These are phyloP conservation scores for Sialia sialis DNA, from an alignment of 2,113 vertebrate genomes.

Conservation along the genomic window DNA sequence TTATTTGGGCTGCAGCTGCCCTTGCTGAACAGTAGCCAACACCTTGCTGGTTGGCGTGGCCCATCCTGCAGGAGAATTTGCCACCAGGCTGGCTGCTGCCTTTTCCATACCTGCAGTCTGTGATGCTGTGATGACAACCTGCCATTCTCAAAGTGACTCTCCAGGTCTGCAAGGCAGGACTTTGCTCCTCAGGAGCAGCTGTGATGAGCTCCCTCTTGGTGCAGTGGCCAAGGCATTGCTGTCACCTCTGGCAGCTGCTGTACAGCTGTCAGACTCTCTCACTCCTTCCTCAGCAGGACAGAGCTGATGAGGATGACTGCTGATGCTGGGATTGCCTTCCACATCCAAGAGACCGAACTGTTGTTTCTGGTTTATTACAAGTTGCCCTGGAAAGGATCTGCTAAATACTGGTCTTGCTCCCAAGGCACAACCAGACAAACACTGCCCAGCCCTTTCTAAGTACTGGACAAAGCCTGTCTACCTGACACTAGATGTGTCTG, in stretches of 20 bases:
- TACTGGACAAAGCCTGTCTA: background rate
- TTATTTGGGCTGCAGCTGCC: background rate
- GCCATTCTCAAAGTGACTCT: background rate
- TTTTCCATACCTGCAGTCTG: background rate
- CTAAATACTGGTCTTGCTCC: background rate
- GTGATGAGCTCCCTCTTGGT: background rate
- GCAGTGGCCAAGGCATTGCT: background rate
- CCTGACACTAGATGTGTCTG: background rate
- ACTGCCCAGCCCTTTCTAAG: background rate
- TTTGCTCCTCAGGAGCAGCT: background rate
- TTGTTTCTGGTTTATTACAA: background rate
- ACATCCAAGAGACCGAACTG: background rate
- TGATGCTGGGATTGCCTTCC: background rate
- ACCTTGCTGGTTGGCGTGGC: background rate
- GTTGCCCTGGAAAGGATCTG: background rate
- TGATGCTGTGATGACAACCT: background rate
- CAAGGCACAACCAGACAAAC: background rate
- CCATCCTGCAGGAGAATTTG: rapidly evolving
- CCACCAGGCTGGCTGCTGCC: background rate
- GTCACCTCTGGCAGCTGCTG: background rate
- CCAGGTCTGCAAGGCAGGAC: background rate
- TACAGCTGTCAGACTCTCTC: background rate
- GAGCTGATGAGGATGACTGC: background rate
- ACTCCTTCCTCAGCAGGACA: background rate
- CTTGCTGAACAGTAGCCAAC: background rate